Base-by-base conservation (phyloP, 1,140 invertebrate genomes). In the Anoplolepis gracilipes region DNA sequence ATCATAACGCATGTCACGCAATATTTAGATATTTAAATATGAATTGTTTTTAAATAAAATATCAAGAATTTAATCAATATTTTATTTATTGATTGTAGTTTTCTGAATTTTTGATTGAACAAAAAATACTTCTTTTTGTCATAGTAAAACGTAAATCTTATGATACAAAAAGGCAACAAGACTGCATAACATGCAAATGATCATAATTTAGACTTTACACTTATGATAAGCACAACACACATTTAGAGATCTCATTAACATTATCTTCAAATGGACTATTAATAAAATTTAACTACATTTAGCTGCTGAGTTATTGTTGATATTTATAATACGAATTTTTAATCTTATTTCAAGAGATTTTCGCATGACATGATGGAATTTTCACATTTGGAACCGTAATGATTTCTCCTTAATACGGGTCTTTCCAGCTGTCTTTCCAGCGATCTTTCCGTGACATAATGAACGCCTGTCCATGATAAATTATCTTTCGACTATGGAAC, bases 391-490 rank as follows among this genome's bases (percentile, higher is more conserved):
- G 6, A 30, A 72, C 28, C 25, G 55, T 57, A 65, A 65, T 33
- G 28, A 70, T 39, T n/a, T 65, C 25, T 49, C 13, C 57, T 25
- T 33, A 70, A 28, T 16, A 25, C 36, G 57, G 33, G 33, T 70
- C 46, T 55, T 19, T 57, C 8, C 28, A 39, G 36, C 77, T 55
- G 42, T 70, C 65, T 55, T 19, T 57, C 8, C 28, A 39, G 36
- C 77, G 39, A 59, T 70, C 65, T 70, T 28, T 16, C 25, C 36
- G 11, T 57, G 67, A 57, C 64, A 36, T 70, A 81, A 72, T 81
- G 25, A 59, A 72, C 19, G 7, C 33, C 64, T 4, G 25, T 72
- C 25, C 36, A 22, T 81, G 53, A 81, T 81, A 72, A 59, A 81
- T 81, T 70, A 19, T 59, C 49, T 55, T 36, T 39, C 42, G 25